Evolutionary conservation across 2,113 vertebrate genomes (phyloP), one percentile per base, ranked within the genome.

Genomic region (Siniperca knerii): DNA sequence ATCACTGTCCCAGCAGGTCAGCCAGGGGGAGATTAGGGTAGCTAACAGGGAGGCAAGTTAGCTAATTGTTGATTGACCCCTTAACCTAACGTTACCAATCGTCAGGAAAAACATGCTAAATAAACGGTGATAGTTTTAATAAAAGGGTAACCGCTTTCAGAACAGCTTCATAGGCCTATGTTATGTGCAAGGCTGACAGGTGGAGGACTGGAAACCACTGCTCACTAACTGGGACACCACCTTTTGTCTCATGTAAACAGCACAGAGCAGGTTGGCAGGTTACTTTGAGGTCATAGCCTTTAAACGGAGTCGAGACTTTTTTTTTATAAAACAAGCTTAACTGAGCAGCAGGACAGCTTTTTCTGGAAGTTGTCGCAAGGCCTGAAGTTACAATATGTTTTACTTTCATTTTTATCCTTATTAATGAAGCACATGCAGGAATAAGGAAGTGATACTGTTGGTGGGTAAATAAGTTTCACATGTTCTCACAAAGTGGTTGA

Each of bases 21-120:
- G 50, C n/a, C 40, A 12, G 44, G 8, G 8, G 48, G 37, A 85
- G 79, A 85, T 87, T 81, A 89, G 15, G 66, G 8, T 42, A 69
- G 82, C 71, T 37, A 37, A 4, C 35, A 37, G 35, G 35, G 35
- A 37, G 35, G 35, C 35, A 37, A 37, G 35, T 37, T 37, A 37
- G 35, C 35, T 37, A 37, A 75, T 50, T 74, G 75, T 69, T 4
- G 7, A 9, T 50, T 70, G 48, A 46, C 46, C n/a, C 12, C 3
- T 52, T 9, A 35, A 77, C 13, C 15, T 18, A 15, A 10, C 8
- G 37, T 12, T 18, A 2, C 23, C 11, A 2, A 44, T 8, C 3
- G n/a, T 1, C 3, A 1, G 4, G 15, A 10, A 33, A 35, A 52
- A 13, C 58, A 2, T 16, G 57, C 11, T n/a, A 44, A 37, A 64